Evolutionary conservation across 2,113 vertebrate genomes (phyloP).

Genomic region (Sula dactylatra): DNA sequence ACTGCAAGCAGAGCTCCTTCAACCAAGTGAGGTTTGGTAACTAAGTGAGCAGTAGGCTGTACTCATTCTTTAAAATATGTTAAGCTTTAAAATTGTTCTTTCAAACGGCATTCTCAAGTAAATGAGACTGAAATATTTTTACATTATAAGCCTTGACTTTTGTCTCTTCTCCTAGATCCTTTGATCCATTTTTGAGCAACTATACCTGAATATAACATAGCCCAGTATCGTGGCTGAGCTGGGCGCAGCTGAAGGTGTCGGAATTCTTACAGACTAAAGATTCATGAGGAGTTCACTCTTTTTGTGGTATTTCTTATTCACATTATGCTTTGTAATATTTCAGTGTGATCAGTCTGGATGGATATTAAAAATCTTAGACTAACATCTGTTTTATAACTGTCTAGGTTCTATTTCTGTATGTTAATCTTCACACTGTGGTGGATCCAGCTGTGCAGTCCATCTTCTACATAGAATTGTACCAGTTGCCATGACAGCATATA

Average conservation of each 20-base stretch:
- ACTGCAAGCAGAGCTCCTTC: background rate
- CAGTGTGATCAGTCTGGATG: background rate
- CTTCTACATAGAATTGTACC: background rate
- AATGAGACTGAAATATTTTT: background rate
- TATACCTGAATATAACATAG: background rate
- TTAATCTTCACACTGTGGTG: background rate
- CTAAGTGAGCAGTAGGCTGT: background rate
- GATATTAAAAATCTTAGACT: background rate
- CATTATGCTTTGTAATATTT: background rate
- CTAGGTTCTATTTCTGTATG: background rate
- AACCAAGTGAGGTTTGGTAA: background rate
- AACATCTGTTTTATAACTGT: background rate
- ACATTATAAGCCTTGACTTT: background rate
- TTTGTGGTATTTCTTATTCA: background rate
- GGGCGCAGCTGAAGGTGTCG: background rate
- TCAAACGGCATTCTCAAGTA: background rate
- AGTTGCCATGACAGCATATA: slow-evolving; percentile 30
- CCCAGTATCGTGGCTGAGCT: background rate
- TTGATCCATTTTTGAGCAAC: background rate
- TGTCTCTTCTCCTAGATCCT: background rate
- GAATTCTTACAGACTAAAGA: background rate
- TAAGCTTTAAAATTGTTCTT: background rate
- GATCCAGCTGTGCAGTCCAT: slow-evolving; percentile 16
- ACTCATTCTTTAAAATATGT: background rate
- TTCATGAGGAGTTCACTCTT: background rate